Evolutionary conservation across 2,888 invertebrate species (phyloP).

Genomic region (Hermaeophaga mercurialis): DNA sequence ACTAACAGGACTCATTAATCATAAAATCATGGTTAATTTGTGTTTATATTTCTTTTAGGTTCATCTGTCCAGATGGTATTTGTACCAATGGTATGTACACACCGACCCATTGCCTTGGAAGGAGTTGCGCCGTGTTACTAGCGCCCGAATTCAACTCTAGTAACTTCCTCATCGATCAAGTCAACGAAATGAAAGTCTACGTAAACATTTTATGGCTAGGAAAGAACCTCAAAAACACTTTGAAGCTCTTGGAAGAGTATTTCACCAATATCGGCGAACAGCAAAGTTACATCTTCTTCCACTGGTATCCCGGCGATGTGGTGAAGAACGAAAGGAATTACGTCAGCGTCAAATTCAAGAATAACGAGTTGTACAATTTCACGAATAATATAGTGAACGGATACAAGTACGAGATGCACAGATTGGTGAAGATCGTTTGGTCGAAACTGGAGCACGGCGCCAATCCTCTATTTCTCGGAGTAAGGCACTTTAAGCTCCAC

Average conservation of each 20-base stretch:
- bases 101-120: conserved; percentile 62
- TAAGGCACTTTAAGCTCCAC: conserved; percentile 61
- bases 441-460: conserved; percentile 62
- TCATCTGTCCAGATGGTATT: conserved; percentile 57
- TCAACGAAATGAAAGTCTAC: conserved; percentile 63
- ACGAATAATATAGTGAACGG: conserved; percentile 46
- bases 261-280: conserved; percentile 32
- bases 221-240: conserved; percentile 58
- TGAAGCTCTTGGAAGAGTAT: conserved; percentile 33
- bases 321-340: conserved; percentile 60
- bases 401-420: conserved; percentile 72
- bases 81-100: conserved; percentile 61
- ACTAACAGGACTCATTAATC: no score
- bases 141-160: conserved; percentile 61
- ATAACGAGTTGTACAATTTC: conserved; percentile 61
- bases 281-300: conserved; percentile 62
- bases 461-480: conserved; percentile 59
- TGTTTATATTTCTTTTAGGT: conserved; percentile 53
- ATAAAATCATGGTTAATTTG: no score
- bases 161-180: conserved; percentile 64
- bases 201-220: conserved; percentile 76
- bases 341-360: conserved; percentile 66
- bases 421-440: conserved; percentile 72
- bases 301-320: conserved; percentile 70
- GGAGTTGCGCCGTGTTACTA: conserved; percentile 59